Conservation (phyloP, 1,140 invertebrate genomes). For the Zaprionus ornatus region DNA sequence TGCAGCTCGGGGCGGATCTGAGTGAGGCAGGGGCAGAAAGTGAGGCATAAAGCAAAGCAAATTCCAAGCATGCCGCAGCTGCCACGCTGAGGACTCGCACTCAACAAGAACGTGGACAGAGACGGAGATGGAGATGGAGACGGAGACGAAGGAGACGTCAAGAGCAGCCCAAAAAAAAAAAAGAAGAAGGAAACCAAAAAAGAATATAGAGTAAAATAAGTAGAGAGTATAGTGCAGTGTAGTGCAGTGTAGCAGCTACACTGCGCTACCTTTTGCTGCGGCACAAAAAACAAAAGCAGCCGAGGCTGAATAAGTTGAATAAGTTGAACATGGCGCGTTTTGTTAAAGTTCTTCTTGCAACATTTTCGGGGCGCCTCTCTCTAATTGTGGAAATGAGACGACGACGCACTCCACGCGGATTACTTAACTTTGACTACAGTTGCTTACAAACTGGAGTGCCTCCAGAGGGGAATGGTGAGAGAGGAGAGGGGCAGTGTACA, state of each 20-base stretch:
- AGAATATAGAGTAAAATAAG: conserved; percentile 3
- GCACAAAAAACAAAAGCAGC: conserved; percentile 30
- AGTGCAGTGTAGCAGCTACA: conserved; percentile 11
- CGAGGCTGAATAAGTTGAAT: conserved; percentile 18
- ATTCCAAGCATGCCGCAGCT: conserved; percentile 75
- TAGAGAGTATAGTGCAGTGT: conserved; percentile 10
- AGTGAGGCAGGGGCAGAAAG: not conserved
- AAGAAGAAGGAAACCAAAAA: conserved; percentile 23
- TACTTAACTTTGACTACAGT: conserved; percentile 64
- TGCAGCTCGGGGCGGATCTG: not conserved
- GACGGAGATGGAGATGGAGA: not conserved
- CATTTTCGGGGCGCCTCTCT: conserved; percentile 28
- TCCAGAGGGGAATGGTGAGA: not conserved
- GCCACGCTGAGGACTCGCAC: conserved; percentile 66
- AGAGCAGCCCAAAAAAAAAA: conserved; percentile 57
- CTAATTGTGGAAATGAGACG: conserved; percentile 68
- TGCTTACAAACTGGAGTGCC: conserved; percentile 53
- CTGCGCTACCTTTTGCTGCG: conserved; percentile 3
- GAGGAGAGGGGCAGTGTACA: not conserved
- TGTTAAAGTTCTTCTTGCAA: conserved; percentile 65
- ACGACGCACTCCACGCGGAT: conserved; percentile 39
- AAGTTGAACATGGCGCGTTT: conserved; percentile 54
- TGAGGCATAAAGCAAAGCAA: conserved; percentile 77
- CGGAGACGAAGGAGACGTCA: conserved; percentile 40
- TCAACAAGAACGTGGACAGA: conserved; percentile 43